Conservation (phyloP, 1,140 invertebrate species). For the Bombus sylvicola region DNA sequence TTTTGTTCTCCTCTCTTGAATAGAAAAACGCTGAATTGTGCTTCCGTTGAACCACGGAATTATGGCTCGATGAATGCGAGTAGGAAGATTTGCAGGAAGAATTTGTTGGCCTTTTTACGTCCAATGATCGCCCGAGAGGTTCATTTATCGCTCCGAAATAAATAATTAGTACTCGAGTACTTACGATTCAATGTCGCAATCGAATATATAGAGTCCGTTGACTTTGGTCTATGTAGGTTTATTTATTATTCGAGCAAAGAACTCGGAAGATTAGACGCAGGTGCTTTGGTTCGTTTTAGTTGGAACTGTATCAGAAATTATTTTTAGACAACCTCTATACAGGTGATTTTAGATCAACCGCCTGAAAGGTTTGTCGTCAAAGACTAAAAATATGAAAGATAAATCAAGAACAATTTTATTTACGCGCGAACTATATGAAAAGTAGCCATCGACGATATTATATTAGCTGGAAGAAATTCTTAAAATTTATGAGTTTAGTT, state of each 20-base stretch:
- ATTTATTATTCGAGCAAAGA: background rate
- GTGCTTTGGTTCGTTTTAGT: background rate
- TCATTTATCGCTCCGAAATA: background rate
- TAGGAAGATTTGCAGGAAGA: background rate
- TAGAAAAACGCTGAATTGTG: background rate
- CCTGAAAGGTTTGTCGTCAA: background rate
- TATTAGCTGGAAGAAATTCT: background rate
- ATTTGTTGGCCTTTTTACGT: background rate
- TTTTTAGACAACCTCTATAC: conserved; percentile 5
- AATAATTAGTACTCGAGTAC: background rate
- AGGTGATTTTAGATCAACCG: background rate
- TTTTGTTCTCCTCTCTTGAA: no score
- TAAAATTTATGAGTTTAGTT: background rate
- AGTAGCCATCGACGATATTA: no score
- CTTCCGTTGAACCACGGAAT: background rate
- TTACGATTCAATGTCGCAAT: background rate
- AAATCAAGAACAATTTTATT: no score
- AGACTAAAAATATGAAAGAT: background rate
- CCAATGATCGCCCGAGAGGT: no score
- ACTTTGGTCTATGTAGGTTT: background rate
- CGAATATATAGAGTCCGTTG: background rate
- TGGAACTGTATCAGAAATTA: conserved; percentile 20
- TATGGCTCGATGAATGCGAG: background rate
- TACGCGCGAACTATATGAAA: no score
- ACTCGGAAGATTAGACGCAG: background rate